phyloP scores from a whole-genome alignment of 1,140 invertebrate genomes.

The Pseudomyrmex pallidus region DNA sequence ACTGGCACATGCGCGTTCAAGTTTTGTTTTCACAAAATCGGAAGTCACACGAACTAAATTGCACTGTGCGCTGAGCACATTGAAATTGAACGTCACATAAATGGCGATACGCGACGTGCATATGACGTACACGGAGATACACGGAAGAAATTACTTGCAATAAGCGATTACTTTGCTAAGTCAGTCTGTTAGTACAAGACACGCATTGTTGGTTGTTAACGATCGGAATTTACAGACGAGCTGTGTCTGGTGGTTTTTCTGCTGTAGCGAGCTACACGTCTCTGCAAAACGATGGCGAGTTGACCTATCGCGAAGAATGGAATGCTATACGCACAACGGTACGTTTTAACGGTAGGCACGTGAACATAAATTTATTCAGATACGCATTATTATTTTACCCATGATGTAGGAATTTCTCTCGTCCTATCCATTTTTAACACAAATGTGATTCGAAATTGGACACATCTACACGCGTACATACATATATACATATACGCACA shows the following conservation, averaged over 20 bases:
- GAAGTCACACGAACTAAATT: too few species aligned
- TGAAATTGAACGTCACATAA: slow-evolving; percentile 31
- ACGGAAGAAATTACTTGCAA: slow-evolving; percentile 28
- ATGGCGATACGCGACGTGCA: slow-evolving; percentile 29
- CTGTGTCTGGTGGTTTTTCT: slow-evolving; percentile 49
- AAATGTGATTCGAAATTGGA: not conserved
- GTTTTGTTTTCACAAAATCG: not conserved
- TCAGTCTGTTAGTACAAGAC: slow-evolving; percentile 50
- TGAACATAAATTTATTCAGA: slow-evolving; percentile 3
- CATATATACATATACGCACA: too few species aligned
- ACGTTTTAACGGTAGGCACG: slow-evolving; percentile 60
- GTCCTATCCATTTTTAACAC: too few species aligned
- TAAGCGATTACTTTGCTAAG: slow-evolving; percentile 35
- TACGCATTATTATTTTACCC: slow-evolving; percentile 31
- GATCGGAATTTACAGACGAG: slow-evolving; percentile 33
- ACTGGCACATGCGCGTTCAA: not conserved
- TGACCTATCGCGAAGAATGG: slow-evolving; percentile 81
- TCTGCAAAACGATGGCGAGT: slow-evolving; percentile 79
- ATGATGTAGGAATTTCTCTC: too few species aligned
- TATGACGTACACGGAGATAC: slow-evolving; percentile 12
- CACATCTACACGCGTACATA: too few species aligned
- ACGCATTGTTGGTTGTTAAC: slow-evolving; percentile 31
- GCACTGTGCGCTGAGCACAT: not conserved
- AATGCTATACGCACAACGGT: slow-evolving; percentile 79
- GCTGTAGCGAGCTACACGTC: slow-evolving; percentile 58